Evolutionary conservation across 2,888 invertebrate species (phyloP).

Genomic region (Folsomia candida): DNA sequence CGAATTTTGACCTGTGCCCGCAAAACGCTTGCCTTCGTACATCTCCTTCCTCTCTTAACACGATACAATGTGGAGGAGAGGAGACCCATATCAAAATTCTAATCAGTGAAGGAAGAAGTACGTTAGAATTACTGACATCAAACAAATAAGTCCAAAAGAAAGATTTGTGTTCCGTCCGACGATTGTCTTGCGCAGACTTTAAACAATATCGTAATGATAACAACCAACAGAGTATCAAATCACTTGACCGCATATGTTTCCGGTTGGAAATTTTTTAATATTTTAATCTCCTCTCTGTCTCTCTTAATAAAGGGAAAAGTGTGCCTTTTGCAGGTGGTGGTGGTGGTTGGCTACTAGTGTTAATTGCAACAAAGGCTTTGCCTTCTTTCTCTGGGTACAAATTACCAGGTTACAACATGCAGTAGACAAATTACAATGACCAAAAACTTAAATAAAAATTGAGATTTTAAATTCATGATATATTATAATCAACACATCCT

Average conservation of each 20-base stretch:
- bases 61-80: too few species aligned
- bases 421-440: background rate
- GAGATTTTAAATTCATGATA: background rate
- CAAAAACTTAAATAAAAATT: background rate
- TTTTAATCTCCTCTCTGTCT: background rate
- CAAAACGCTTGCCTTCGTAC: too few species aligned
- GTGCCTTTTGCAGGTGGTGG: background rate
- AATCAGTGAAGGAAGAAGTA: background rate
- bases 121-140: too few species aligned
- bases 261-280: slow-evolving; percentile 13
- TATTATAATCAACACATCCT: background rate
- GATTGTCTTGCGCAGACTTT: too few species aligned
- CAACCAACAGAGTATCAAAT: background rate
- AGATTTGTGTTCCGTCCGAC: too few species aligned
- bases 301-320: background rate
- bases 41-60: too few species aligned
- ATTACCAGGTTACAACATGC: background rate
- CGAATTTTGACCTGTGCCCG: slow-evolving; percentile 18
- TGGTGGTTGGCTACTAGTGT: background rate
- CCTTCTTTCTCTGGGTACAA: background rate
- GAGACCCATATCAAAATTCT: background rate
- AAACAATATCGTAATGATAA: background rate
- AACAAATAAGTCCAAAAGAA: too few species aligned
- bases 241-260: slow-evolving; percentile 14
- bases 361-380: background rate